A percentile compares a stretch with the other conserved stretches of the same genome.
phyloP scores from a whole-genome alignment of 2,888 invertebrate species.

The Drosophila anomelani region DNA sequence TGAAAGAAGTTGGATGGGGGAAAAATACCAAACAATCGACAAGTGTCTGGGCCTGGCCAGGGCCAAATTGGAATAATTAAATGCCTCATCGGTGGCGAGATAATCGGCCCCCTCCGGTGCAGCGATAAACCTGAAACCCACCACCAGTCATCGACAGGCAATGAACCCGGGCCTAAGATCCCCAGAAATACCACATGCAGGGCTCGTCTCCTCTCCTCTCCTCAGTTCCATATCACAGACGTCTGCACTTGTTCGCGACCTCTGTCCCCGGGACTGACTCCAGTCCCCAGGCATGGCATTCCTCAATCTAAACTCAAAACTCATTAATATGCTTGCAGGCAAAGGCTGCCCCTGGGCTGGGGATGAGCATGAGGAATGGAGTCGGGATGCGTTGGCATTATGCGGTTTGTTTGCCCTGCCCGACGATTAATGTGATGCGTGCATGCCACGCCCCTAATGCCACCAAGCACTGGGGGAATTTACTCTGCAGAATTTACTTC shows the following conservation, averaged over 20 bases:
- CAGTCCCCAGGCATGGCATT: slow-evolving; percentile 52
- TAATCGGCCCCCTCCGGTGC: slow-evolving; percentile 66
- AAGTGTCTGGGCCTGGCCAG: slow-evolving; percentile 61
- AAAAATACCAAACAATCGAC: slow-evolving; percentile 48
- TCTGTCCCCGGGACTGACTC: slow-evolving; percentile 14
- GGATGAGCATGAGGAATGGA: slow-evolving; percentile 36
- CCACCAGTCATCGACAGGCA: slow-evolving; percentile 41
- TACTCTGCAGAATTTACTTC: too few relatives aligned
- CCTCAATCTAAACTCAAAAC: slow-evolving; percentile 66
- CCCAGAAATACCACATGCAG: slow-evolving; percentile 45
- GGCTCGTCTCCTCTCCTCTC: not conserved
- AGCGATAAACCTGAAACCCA: slow-evolving; percentile 23
- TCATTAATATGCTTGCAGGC: slow-evolving; percentile 74
- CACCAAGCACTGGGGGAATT: slow-evolving; percentile 12
- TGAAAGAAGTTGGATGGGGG: not conserved
- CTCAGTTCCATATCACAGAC: slow-evolving; percentile 21
- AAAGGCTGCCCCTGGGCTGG: slow-evolving; percentile 14
- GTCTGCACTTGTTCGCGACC: slow-evolving; percentile 30
- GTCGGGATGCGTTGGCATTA: slow-evolving; percentile 44
- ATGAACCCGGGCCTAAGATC: slow-evolving; percentile 32
- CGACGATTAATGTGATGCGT: slow-evolving; percentile 70
- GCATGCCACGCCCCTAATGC: slow-evolving; percentile 61
- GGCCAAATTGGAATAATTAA: slow-evolving; percentile 80
- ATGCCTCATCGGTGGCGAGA: slow-evolving; percentile 47
- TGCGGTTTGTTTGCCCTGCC: slow-evolving; percentile 56